Evolutionary conservation across 2,797 vertebrate genomes (phyloP), one percentile per base, ranked within the genome.

Genomic region (Sebastes taczanowskii): DNA sequence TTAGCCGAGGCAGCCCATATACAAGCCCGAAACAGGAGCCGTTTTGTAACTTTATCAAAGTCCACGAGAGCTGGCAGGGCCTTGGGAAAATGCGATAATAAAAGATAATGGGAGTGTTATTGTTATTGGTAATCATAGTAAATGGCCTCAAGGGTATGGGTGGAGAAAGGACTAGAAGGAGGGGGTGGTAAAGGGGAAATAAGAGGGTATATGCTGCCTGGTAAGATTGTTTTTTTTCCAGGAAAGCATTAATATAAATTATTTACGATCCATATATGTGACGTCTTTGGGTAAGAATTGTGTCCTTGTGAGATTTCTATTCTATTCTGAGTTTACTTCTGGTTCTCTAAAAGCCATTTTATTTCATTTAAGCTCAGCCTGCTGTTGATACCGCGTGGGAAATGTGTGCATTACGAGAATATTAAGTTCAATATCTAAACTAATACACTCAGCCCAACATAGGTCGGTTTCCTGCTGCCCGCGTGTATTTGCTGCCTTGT

Each of bases 21-120:
- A 82, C 71, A 78, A 80, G 74, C 61, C n/a, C 70, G 72, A 86
- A 90, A 88, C 81, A 55, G 70, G 78, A 90, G 89, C 78, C 42
- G 49, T 90, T 92, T 83, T 84, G 80, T 80, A 85, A 86, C 79
- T 92, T 90, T 77, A 90, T 92, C 87, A 90, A 87, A 84, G 80
- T 93, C 77, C 77, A 61, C 67, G 52, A 79, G 82, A 74, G 75
- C 87, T 88, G 84, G 81, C 81, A 59, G 75, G 62, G 74, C 61
- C 83, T 79, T 84, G 74, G 86, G 79, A 89, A 91, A 90, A 83
- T 83, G 67, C 34, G 56, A 93, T 91, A 91, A 92, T 93, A 93
- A 94, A 94, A 95, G 85, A 92, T 91, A 92, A 94, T 93, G 86
- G 80, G 81, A 61, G 80, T 84, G 84, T 90, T 92, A 93, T 93